Conservation (phyloP, 2,113 vertebrate species). For the Carollia perspicillata region DNA sequence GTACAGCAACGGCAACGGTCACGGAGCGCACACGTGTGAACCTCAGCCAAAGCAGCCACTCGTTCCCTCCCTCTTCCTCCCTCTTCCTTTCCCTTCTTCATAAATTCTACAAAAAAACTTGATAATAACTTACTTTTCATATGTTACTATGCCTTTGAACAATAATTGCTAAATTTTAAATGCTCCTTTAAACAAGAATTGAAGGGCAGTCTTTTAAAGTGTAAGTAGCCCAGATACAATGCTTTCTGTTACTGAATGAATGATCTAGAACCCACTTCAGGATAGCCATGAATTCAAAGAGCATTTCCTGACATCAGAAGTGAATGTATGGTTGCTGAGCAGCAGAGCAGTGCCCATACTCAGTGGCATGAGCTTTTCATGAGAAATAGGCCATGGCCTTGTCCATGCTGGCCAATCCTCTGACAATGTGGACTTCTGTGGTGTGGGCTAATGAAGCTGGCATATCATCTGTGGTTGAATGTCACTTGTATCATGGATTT, state of each 20-base stretch:
- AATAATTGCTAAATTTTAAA: not conserved
- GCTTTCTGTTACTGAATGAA: not conserved
- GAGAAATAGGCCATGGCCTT: not conserved
- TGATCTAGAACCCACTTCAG: not conserved
- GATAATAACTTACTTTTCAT: not conserved
- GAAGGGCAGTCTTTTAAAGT: not conserved
- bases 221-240: not conserved
- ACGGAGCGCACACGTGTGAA: not conserved
- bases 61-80: not conserved
- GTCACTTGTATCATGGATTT: not conserved
- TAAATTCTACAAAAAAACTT: not conserved
- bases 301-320: not conserved
- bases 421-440: not conserved
- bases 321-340: not conserved
- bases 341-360: not conserved
- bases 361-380: not conserved
- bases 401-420: not conserved
- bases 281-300: not conserved
- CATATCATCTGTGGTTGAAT: not conserved
- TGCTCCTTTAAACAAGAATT: not conserved
- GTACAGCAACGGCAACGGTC: accelerated
- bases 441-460: not conserved
- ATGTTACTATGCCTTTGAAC: not conserved
- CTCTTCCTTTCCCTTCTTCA: not conserved
- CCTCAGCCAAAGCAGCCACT: not conserved